phyloP scores from a whole-genome alignment of 2,113 vertebrate genomes.

The cat (Felis catus) region F.catus_Fca126_mat1.0 CM031421.1:70846001-70846500 shows the following conservation, averaged over 20 bases:
- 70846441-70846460: not conserved
- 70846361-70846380: not conserved
- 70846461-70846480: not conserved
- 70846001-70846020: not conserved
- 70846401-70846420: slow-evolving; percentile 45
- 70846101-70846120: no score
- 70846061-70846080: not conserved
- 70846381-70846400: slow-evolving; percentile 12
- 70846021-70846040: not conserved
- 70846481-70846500: not conserved
- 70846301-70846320: not conserved
- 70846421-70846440: not conserved
- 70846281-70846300: not conserved
- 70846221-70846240: not conserved
- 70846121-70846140: no score
- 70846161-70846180: not conserved
- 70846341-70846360: not conserved
- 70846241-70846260: not conserved
- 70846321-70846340: not conserved
- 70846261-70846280: not conserved
- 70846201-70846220: not conserved
- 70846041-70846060: no score
- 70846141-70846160: no score
- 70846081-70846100: not conserved
- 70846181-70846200: no score